Base-by-base conservation (phyloP, 2,797 vertebrate species). In the Eurystomus glaucurus region DNA sequence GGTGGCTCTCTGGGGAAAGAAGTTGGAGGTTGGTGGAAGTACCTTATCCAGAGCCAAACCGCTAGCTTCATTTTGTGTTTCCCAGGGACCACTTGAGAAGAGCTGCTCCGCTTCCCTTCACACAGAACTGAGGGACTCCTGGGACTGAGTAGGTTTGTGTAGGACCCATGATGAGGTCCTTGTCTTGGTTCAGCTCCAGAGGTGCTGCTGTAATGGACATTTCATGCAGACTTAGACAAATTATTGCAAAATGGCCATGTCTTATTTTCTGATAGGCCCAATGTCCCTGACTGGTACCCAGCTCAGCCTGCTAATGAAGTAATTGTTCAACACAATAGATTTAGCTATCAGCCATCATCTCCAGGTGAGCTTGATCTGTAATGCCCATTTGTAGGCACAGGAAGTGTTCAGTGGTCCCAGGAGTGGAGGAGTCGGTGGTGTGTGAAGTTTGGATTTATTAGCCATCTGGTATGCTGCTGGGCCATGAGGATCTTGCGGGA, bases 401-500 rank as follows among this genome's bases (percentile, higher is more conserved):
- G 77, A 69, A 41, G 39, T 1, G 7, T 37, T 89, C 37, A 41
- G 58, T 1, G 1, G 82, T 77, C 46, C 78, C 66, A 15, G 78
- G 62, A 84, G 75, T 1, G 2, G 65, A 35, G 35, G 35, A 35
- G 35, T 35, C 7, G 35, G 14, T 9, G 46, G 19, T 33, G 76
- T 62, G 60, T 39, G 65, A 14, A 37, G 69, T 11, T 77, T 37
- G 77, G 70, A 51, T 93, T 85, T 76, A 31, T 74, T 52, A 16
- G 68, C 77, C 88, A 85, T 72, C 96, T 94, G 96, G 74, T 46
- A 29, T 28, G 28, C 39, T 93, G 35, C 85, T 51, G 81, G 83
- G 86, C 76, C 28, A 3, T 95, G 2, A 58, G 74, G 39, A 26
- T 81, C 74, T 62, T 74, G 80, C 54, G 70, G 70, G 70, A 92